A percentile compares a stretch with the other conserved stretches of the same genome.
phyloP scores from a whole-genome alignment of 2,113 vertebrate genomes.

The Pseudonaja textilis region DNA sequence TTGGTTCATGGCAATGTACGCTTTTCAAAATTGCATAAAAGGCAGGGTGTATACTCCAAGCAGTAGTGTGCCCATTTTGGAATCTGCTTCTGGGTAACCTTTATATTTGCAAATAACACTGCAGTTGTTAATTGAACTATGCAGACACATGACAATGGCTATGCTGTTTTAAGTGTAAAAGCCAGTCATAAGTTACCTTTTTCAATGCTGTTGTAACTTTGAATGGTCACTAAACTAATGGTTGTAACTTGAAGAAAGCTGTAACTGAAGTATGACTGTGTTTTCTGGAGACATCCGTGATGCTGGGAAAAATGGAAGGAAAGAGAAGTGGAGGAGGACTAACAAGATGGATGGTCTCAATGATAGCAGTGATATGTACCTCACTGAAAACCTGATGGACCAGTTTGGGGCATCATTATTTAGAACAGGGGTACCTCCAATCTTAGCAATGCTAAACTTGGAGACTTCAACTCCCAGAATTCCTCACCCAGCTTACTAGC shows the following conservation, averaged over 20 bases:
- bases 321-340: neutral
- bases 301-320: neutral
- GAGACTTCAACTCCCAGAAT: neutral
- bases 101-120: neutral
- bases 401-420: neutral
- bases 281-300: neutral
- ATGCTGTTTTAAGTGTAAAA: neutral
- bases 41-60: too few relatives aligned
- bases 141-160: neutral
- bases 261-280: neutral
- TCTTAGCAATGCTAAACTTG: neutral
- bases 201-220: neutral
- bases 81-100: neutral
- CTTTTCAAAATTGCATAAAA: neutral
- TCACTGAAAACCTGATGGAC: neutral
- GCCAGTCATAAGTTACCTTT: neutral
- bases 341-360: neutral
- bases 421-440: too few relatives aligned
- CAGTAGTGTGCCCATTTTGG: neutral
- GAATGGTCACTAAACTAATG: neutral
- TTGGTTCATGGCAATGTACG: neutral
- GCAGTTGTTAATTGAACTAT: neutral
- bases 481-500: neutral
- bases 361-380: neutral
- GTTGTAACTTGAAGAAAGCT: neutral